Percentiles rank a stretch among this genome's conserved stretches.
phyloP scores from a whole-genome alignment of 2,797 vertebrate species.

The Myripristis murdjan region DNA sequence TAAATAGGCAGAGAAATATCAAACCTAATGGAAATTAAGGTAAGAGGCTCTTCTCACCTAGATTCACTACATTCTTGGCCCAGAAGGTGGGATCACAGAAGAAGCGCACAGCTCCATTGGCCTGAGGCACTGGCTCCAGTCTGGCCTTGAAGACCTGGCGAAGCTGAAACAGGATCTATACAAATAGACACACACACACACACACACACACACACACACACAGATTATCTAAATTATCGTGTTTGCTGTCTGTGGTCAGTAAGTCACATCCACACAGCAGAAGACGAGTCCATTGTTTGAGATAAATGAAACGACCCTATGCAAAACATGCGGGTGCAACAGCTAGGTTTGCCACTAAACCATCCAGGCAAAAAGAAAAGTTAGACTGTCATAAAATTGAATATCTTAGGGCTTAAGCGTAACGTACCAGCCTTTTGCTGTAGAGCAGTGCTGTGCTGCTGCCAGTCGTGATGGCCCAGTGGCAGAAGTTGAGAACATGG shows the following conservation, averaged over 20 bases:
- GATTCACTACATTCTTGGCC: slow-evolving; percentile 98
- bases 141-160: slow-evolving; percentile 95
- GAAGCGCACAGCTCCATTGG: slow-evolving; percentile 96
- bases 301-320: background rate
- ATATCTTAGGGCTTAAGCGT: slow-evolving; percentile 5
- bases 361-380: too few relatives aligned
- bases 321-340: background rate
- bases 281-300: background rate
- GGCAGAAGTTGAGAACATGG: slow-evolving; percentile 97
- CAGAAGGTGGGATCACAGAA: slow-evolving; percentile 99
- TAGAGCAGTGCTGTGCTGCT: slow-evolving; percentile 98
- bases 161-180: slow-evolving; percentile 95
- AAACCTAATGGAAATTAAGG: background rate
- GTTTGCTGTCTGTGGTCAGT: slow-evolving; percentile 34
- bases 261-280: slow-evolving; percentile 12
- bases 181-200: background rate
- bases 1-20: background rate
- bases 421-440: slow-evolving; percentile 96
- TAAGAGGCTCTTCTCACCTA: slow-evolving; percentile 87
- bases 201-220: slow-evolving; percentile 25
- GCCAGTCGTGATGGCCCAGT: slow-evolving; percentile 96
- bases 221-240: slow-evolving; percentile 21
- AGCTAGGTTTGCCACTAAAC: too few relatives aligned
- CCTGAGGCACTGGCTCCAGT: slow-evolving; percentile 94
- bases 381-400: background rate